Conservation (phyloP, 2,797 vertebrate species). For the Platyrinchus mystaceus region DNA sequence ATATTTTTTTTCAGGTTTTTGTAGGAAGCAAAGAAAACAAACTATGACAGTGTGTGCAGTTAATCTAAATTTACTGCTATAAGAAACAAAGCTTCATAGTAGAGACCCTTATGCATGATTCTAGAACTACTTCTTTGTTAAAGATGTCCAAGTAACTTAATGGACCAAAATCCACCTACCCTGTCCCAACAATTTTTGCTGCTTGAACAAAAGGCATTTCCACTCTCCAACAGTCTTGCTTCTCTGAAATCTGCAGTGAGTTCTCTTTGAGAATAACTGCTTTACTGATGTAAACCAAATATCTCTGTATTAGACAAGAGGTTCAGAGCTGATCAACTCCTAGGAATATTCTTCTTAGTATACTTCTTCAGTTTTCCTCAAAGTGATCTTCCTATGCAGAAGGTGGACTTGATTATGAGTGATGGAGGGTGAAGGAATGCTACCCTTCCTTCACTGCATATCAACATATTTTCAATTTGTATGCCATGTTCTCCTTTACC, state of each 20-base stretch:
- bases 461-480: background rate
- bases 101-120: background rate
- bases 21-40: background rate
- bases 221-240: background rate
- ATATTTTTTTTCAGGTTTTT: background rate
- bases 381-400: background rate
- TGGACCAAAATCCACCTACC: background rate
- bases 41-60: background rate
- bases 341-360: background rate
- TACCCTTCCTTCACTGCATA: background rate
- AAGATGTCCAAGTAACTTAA: background rate
- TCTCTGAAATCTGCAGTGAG: background rate
- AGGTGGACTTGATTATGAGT: background rate
- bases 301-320: background rate
- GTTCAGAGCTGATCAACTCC: background rate
- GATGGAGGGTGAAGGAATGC: background rate
- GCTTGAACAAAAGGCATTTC: background rate
- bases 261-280: background rate
- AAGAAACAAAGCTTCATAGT: background rate
- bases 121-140: background rate
- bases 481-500: background rate
- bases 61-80: background rate
- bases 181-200: background rate
- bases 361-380: background rate
- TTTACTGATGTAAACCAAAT: background rate